A percentile compares a stretch with the other conserved stretches of the same genome.
Evolutionary conservation across 1,140 invertebrate genomes (phyloP).

Genomic region (Leptoteleia sp.): DNA sequence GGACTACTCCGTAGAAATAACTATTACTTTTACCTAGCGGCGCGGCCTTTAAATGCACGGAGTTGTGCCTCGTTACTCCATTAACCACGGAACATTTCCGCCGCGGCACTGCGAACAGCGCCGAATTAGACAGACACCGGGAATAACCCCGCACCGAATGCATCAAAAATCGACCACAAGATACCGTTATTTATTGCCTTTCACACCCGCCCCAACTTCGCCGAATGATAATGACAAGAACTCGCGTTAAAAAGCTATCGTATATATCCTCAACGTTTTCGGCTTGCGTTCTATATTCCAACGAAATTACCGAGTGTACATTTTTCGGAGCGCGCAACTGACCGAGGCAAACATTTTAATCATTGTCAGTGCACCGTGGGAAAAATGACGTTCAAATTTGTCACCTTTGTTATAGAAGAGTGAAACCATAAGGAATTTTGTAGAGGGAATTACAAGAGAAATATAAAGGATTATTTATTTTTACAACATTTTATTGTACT

Average conservation of each 20-base stretch:
- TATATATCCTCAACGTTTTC: too few relatives aligned
- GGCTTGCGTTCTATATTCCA: too few relatives aligned
- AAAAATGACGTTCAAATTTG: too few relatives aligned
- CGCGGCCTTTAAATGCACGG: slow-evolving; percentile 64
- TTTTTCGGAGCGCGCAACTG: too few relatives aligned
- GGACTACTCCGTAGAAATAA: slow-evolving; percentile 63
- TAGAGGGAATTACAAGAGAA: too few relatives aligned
- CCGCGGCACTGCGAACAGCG: slow-evolving; percentile 49
- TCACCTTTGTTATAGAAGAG: too few relatives aligned
- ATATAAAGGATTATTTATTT: too few relatives aligned
- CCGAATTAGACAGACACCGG: slow-evolving; percentile 60
- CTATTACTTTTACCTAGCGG: slow-evolving; percentile 63
- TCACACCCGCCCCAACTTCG: slow-evolving; percentile 38
- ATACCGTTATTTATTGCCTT: slow-evolving; percentile 44
- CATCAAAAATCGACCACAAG: slow-evolving; percentile 49
- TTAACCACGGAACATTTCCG: slow-evolving; percentile 57
- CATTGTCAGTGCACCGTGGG: too few relatives aligned
- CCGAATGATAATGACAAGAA: slow-evolving; percentile 25
- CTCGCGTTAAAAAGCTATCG: slow-evolving; percentile 11
- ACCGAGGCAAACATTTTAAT: too few relatives aligned
- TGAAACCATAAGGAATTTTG: too few relatives aligned
- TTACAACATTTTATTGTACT: too few relatives aligned
- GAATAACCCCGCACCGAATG: slow-evolving; percentile 55
- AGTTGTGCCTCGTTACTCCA: slow-evolving; percentile 59
- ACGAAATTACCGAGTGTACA: too few relatives aligned